Conservation (phyloP, 2,888 invertebrate genomes). For the Thalpophila matura region DNA sequence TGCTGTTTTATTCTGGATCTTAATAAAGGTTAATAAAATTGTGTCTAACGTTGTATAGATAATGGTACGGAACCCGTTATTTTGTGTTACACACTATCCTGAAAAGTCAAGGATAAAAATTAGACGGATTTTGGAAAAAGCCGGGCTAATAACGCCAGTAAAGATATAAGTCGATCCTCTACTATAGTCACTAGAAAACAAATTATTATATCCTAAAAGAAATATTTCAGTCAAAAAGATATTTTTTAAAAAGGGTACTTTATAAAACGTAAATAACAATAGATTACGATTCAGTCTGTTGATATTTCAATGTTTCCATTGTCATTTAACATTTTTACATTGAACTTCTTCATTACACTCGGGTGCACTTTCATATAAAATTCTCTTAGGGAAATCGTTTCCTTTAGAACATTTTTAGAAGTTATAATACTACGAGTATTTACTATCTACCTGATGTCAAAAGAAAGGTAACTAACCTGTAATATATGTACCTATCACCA, state of each 20-base stretch:
- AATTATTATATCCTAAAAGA: too few species aligned
- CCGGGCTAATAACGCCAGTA: too few species aligned
- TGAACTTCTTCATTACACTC: slow-evolving; percentile 29
- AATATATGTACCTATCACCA: neutral
- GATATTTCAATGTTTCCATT: slow-evolving; percentile 48
- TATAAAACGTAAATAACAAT: slow-evolving; percentile 35
- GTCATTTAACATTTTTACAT: slow-evolving; percentile 49
- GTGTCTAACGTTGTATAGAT: too few species aligned
- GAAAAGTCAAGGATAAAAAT: too few species aligned
- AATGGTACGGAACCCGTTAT: too few species aligned
- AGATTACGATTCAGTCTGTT: slow-evolving; percentile 44
- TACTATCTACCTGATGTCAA: slow-evolving; percentile 1
- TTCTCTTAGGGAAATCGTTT: slow-evolving; percentile 35
- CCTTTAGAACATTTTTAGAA: slow-evolving; percentile 19
- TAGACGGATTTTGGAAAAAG: too few species aligned
- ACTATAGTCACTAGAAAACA: too few species aligned
- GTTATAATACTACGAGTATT: slow-evolving; percentile 15
- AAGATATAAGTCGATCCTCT: too few species aligned
- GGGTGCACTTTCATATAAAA: slow-evolving; percentile 38
- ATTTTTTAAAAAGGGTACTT: slow-evolving; percentile 21
- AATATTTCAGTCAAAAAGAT: slow-evolving; percentile 14
- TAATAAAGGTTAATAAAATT: too few species aligned
- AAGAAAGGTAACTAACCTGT: slow-evolving; percentile 3
- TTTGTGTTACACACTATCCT: too few species aligned
- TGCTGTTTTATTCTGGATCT: too few species aligned